These are phyloP conservation scores for Synanthedon tipuliformis DNA, from an alignment of 2,888 invertebrate species.

Conservation along the genomic window DNA sequence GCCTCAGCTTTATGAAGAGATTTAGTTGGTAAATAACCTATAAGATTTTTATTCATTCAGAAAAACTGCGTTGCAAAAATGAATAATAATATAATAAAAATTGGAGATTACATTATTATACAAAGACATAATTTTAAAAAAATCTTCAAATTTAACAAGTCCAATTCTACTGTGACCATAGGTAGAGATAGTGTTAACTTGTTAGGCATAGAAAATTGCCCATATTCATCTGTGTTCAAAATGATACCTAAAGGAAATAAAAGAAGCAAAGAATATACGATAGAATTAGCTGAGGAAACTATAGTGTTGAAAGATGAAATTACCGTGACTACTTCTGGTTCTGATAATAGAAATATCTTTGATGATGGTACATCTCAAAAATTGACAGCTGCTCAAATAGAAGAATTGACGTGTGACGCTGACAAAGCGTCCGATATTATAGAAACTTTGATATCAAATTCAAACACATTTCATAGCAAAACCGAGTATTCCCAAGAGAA, in stretches of 20 bases:
- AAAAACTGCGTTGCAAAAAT: background rate
- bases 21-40: too few species aligned
- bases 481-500: constrained; percentile 95
- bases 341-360: constrained; percentile 85
- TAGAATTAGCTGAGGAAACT: constrained; percentile 62
- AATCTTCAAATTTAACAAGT: constrained; percentile 77
- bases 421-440: constrained; percentile 86
- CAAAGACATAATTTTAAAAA: constrained; percentile 84
- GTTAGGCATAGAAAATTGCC: constrained; percentile 74
- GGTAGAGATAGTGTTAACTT: constrained; percentile 80
- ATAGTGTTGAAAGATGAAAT: constrained; percentile 70
- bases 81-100: constrained; percentile 54
- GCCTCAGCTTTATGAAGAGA: too few species aligned
- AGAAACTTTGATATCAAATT: constrained; percentile 88
- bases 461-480: constrained; percentile 89
- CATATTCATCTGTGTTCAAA: constrained; percentile 82
- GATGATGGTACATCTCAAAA: constrained; percentile 86
- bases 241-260: constrained; percentile 73
- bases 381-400: constrained; percentile 85
- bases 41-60: background rate
- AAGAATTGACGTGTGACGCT: constrained; percentile 80
- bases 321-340: constrained; percentile 75
- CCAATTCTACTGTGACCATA: constrained; percentile 72
- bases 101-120: constrained; percentile 80
- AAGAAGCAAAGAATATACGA: constrained; percentile 67